phyloP scores from a whole-genome alignment of 2,113 vertebrate species.

The Pluvialis apricaria region DNA sequence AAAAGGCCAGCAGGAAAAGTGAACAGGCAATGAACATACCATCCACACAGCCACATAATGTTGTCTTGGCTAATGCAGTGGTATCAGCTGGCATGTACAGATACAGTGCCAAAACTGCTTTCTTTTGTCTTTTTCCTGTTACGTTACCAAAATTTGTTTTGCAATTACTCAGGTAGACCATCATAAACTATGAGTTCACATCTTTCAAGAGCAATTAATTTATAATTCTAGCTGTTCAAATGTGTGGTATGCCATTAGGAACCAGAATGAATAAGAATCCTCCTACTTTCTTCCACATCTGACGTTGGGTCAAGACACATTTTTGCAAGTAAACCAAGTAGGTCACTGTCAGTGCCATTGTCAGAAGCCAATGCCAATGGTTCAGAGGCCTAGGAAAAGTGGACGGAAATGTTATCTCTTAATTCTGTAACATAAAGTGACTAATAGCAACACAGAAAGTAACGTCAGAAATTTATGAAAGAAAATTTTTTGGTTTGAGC shows the following conservation, averaged over 20 bases:
- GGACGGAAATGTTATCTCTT: background rate
- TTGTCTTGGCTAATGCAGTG: background rate
- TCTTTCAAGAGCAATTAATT: background rate
- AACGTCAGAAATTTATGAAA: background rate
- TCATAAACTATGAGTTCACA: background rate
- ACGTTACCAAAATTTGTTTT: background rate
- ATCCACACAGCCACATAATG: background rate
- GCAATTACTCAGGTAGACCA: background rate
- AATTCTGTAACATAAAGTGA: background rate
- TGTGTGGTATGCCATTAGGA: background rate
- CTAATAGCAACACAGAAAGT: background rate
- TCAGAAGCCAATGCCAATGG: accelerated
- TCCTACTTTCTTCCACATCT: background rate
- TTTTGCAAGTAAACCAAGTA: background rate
- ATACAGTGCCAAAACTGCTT: background rate
- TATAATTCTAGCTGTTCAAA: background rate
- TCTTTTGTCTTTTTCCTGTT: background rate
- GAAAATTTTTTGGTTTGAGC: accelerated
- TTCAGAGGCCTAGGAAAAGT: background rate
- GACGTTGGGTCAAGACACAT: background rate
- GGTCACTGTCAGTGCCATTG: background rate
- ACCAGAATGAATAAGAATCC: background rate
- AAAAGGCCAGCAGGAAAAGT: background rate
- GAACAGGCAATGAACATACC: background rate
- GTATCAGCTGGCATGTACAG: background rate